Conservation (phyloP, 2,888 invertebrate species). For the Phalera bucephala region DNA sequence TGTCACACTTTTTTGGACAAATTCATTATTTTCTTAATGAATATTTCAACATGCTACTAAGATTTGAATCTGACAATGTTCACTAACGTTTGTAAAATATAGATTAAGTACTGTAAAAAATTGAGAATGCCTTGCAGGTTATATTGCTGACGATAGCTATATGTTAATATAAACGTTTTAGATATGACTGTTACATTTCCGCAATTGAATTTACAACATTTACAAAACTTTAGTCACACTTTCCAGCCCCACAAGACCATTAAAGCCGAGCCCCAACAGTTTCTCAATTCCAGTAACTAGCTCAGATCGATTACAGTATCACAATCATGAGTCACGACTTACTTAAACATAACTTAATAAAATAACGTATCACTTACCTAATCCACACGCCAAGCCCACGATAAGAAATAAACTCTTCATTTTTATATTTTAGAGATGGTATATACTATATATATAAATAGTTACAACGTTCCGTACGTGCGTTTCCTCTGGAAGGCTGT, state of each 20-base stretch:
- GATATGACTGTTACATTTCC: too few relatives aligned
- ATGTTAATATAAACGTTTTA: too few relatives aligned
- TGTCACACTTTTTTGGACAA: too few relatives aligned
- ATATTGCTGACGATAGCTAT: too few relatives aligned
- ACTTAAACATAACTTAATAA: constrained; percentile 5
- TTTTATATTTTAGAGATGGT: constrained; percentile 33
- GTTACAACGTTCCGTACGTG: constrained; percentile 57
- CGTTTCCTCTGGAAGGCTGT: constrained; percentile 65
- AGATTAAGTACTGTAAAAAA: too few relatives aligned
- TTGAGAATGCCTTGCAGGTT: too few relatives aligned
- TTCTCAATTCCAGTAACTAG: constrained; percentile 1
- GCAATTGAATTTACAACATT: too few relatives aligned
- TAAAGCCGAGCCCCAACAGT: background rate
- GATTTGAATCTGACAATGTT: too few relatives aligned
- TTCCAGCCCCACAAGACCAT: background rate
- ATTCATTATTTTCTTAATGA: too few relatives aligned
- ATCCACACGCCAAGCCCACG: constrained; percentile 53
- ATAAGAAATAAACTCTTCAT: constrained; percentile 65
- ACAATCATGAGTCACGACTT: constrained; percentile 4
- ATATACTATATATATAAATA: constrained; percentile 39
- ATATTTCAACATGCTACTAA: too few relatives aligned
- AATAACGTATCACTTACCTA: constrained; percentile 61
- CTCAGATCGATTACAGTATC: constrained; percentile 8
- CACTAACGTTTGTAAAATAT: too few relatives aligned
- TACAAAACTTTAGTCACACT: background rate